Evolutionary conservation across 2,888 invertebrate genomes (phyloP), one percentile per base, ranked within the genome.

Genomic region (Noctua pronuba): DNA sequence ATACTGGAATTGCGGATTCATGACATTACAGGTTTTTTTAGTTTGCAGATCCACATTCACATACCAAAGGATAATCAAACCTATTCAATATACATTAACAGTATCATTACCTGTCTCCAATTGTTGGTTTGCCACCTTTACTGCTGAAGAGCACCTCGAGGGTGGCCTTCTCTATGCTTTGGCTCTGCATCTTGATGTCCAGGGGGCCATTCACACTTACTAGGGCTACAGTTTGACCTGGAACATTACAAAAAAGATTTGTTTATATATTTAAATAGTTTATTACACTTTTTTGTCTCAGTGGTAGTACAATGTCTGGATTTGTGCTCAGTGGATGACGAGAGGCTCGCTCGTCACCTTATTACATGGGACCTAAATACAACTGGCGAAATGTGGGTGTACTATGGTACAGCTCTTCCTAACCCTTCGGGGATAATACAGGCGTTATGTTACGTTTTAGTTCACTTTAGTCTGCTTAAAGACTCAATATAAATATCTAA

Each of bases 161-260:
- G n/a, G 97, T 97, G 0, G 98, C 98, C 93, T 98, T 98, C 85
- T 98, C 98, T 73, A 98, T 97, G 86, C 97, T 97, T 89, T 98
- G 97, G 93, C 98, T 98, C 84, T 97, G 97, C 85, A 97, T 95
- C 94, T 98, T 98, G 2, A 98, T 97, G 93, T 99, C 99, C 21
- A 98, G 95, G 0, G 99, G 99, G 0, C 99, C 99, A 94, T 98
- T 98, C 55, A 98, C 97, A 83, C 98, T 98, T 3, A 98, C 98
- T 62, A 98, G 92, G 1, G 98, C 97, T 69, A 98, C 97, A 28
- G 99, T 98, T 82, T 98, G 97, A 21, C 98, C 99, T 98, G 91
- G 66, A 97, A 80, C 38, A 44, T 18, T 46, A 65, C 31, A 31
- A 68, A 18, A n/a, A 35, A 4, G n/a, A 72, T 77, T 4, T 4